A percentile compares a stretch with the other conserved stretches of the same genome.
These are phyloP conservation scores for Stenodema calcarata DNA, from an alignment of 2,888 invertebrate species.

Conservation along the genomic window DNA sequence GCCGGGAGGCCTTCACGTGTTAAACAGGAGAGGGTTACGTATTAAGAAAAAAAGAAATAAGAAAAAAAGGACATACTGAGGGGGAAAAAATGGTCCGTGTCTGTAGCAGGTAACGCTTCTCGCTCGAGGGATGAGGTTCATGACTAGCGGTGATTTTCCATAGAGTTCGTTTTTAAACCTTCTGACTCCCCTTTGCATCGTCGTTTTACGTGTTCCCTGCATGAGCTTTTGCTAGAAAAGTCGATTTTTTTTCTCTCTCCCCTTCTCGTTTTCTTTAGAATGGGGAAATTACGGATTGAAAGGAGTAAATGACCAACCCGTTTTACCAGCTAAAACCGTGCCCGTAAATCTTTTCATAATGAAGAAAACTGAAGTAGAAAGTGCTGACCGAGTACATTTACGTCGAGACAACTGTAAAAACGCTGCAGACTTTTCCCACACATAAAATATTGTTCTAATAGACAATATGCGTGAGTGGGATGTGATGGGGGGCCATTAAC, in stretches of 20 bases:
- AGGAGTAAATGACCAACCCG: background rate
- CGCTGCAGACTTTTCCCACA: no score
- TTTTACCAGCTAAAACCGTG: background rate
- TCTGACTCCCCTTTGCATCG: background rate
- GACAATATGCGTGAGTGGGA: no score
- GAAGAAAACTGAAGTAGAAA: background rate
- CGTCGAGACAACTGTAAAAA: background rate
- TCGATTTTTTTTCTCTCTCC: background rate
- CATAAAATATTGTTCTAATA: no score
- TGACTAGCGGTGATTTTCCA: background rate
- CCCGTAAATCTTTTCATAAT: background rate
- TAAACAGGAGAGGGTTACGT: conserved; percentile 11
- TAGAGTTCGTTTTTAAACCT: background rate
- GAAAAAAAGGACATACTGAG: background rate
- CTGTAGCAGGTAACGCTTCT: background rate
- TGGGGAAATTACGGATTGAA: background rate
- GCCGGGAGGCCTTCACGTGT: conserved; percentile 43
- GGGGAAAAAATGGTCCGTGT: background rate
- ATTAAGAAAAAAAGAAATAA: background rate
- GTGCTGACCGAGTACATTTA: background rate
- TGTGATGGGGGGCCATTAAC: no score
- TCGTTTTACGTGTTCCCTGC: background rate
- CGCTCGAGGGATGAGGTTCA: background rate
- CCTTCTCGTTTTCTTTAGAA: background rate
- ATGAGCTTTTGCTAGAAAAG: background rate